Conservation (phyloP, 2,113 vertebrate genomes). For the Triplophysa dalaica region DNA sequence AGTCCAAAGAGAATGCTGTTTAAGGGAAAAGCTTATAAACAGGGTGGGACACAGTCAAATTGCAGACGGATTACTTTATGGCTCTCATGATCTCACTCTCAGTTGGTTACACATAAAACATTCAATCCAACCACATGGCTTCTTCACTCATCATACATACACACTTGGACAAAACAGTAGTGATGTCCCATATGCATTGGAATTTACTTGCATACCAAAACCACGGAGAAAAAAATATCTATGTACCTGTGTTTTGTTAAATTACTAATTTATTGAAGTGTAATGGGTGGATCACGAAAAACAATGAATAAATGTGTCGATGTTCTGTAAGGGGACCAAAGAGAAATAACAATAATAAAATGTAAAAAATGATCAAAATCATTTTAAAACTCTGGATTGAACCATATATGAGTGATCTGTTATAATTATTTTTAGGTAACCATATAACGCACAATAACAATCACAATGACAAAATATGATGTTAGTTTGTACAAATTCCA, state of each 20-base stretch:
- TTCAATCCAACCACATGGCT: slow-evolving; percentile 15
- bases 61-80: neutral
- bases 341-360: too few species aligned
- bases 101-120: slow-evolving; percentile 30
- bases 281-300: too few species aligned
- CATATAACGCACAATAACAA: too few species aligned
- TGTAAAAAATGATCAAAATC: too few species aligned
- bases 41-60: slow-evolving; percentile 1
- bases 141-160: slow-evolving; percentile 14
- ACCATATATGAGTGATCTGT: too few species aligned
- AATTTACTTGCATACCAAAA: neutral
- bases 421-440: too few species aligned
- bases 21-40: neutral
- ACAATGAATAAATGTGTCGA: too few species aligned
- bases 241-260: too few species aligned
- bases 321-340: too few species aligned
- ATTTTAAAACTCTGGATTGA: too few species aligned
- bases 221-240: neutral
- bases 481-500: neutral
- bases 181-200: neutral
- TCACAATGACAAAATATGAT: too few species aligned
- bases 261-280: too few species aligned
- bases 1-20: neutral
- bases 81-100: slow-evolving; percentile 32
- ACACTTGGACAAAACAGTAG: slow-evolving; percentile 9